phyloP scores from a whole-genome alignment of 92 coral and sea anemone genomes.

The Diadumene lineata region DNA sequence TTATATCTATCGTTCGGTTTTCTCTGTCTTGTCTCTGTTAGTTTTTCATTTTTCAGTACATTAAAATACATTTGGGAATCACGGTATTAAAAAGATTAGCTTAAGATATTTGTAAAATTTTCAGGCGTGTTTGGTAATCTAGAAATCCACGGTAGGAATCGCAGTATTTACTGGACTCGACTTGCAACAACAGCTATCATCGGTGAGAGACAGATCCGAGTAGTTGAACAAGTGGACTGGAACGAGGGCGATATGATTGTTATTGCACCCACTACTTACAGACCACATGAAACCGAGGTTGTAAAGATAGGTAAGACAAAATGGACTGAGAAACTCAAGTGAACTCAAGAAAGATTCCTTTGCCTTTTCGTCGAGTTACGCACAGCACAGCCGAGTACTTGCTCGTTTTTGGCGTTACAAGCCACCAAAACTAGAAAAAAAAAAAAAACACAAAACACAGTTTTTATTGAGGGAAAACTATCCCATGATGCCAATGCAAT shows the following conservation, averaged over 20 bases:
- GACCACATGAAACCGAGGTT: slow-evolving; percentile 77
- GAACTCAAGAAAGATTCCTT: too few species aligned
- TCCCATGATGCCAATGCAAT: too few species aligned
- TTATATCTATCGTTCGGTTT: too few species aligned
- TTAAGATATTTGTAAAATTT: background rate
- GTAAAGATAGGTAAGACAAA: slow-evolving; percentile 47
- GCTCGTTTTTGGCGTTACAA: too few species aligned
- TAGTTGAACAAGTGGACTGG: slow-evolving; percentile 78
- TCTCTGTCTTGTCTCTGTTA: too few species aligned
- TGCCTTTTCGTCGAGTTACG: too few species aligned
- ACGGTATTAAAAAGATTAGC: too few species aligned
- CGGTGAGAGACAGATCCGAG: slow-evolving; percentile 53
- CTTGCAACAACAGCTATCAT: slow-evolving; percentile 61
- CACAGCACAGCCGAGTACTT: too few species aligned
- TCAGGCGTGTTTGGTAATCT: slow-evolving; percentile 73
- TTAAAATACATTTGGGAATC: slow-evolving; percentile 74
- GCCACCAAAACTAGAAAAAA: too few species aligned
- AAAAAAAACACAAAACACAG: too few species aligned
- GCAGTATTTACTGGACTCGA: slow-evolving; percentile 82
- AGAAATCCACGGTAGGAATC: slow-evolving; percentile 76
- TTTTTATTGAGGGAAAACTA: too few species aligned
- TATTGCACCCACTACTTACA: slow-evolving; percentile 79
- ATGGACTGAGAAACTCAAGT: background rate
- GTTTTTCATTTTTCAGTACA: too few species aligned
- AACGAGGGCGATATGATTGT: slow-evolving; percentile 71